Percentiles rank a stretch among this genome's conserved stretches.
These are phyloP conservation scores for Galbula dea DNA, from an alignment of 2,113 vertebrate species.

Conservation along the genomic window DNA sequence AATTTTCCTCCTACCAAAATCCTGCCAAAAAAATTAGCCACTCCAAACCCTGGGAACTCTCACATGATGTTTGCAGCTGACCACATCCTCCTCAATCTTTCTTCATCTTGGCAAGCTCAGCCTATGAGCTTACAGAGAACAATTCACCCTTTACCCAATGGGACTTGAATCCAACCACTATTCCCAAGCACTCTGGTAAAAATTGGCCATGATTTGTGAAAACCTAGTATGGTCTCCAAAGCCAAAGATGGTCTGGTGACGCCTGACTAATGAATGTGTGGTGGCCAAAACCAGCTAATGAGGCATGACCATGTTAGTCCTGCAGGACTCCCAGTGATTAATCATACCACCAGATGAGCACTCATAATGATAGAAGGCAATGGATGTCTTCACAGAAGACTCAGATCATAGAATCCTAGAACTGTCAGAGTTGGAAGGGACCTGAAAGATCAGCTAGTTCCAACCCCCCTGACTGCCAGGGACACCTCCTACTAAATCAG, in stretches of 20 bases:
- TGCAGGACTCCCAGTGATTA: neutral
- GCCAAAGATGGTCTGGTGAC: neutral
- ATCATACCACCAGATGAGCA: neutral
- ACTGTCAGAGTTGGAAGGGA: too few species aligned
- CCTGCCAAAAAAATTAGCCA: neutral
- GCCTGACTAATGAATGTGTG: neutral
- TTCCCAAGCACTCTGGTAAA: neutral
- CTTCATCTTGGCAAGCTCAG: neutral
- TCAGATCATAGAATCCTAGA: too few species aligned
- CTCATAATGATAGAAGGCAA: neutral
- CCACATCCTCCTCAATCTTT: neutral
- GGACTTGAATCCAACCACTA: neutral
- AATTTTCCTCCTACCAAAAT: neutral
- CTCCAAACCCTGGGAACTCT: neutral
- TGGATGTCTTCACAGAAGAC: neutral
- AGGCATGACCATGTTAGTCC: neutral
- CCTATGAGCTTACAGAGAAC: neutral
- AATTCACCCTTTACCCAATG: neutral
- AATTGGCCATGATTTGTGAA: neutral
- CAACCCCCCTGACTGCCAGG: too few species aligned
- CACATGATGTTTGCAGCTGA: neutral
- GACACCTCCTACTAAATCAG: too few species aligned
- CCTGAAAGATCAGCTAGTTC: too few species aligned
- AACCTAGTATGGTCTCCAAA: neutral
- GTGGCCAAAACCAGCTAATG: neutral